A percentile compares a stretch with the other conserved stretches of the same genome.
Conservation (phyloP, 2,113 vertebrate species). For the Melanerpes aurifrons region DNA sequence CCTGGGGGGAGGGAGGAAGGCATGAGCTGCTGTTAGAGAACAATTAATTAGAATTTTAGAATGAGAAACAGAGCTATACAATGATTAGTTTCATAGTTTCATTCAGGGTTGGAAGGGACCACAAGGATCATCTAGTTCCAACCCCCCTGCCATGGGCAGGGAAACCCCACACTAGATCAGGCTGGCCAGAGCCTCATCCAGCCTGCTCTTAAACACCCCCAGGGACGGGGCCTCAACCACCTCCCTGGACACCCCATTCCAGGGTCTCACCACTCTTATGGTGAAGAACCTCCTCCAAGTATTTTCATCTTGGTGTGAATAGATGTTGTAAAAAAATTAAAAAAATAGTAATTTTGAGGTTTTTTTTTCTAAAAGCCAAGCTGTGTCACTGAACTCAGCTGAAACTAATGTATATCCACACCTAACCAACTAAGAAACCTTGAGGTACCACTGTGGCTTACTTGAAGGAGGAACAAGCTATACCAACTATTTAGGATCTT, state of each 20-base stretch:
- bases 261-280: too few species aligned
- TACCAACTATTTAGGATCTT: not conserved
- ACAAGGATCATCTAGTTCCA: too few species aligned
- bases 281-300: too few species aligned
- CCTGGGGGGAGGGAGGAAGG: fast-evolving
- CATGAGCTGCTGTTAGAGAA: not conserved
- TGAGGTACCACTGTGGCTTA: not conserved
- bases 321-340: not conserved
- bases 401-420: not conserved
- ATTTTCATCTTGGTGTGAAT: not conserved
- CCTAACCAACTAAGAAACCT: not conserved
- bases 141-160: too few species aligned
- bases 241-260: too few species aligned
- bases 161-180: too few species aligned
- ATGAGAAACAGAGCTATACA: not conserved
- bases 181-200: too few species aligned
- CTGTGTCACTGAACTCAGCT: not conserved
- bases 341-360: not conserved
- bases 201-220: too few species aligned
- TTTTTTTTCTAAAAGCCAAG: not conserved
- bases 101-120: too few species aligned
- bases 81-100: too few species aligned
- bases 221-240: too few species aligned
- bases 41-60: not conserved
- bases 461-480: not conserved